Percentiles rank a stretch among this genome's conserved stretches.
Evolutionary conservation across 2,888 invertebrate genomes (phyloP).

Genomic region (Lasioglossum calceatum): DNA sequence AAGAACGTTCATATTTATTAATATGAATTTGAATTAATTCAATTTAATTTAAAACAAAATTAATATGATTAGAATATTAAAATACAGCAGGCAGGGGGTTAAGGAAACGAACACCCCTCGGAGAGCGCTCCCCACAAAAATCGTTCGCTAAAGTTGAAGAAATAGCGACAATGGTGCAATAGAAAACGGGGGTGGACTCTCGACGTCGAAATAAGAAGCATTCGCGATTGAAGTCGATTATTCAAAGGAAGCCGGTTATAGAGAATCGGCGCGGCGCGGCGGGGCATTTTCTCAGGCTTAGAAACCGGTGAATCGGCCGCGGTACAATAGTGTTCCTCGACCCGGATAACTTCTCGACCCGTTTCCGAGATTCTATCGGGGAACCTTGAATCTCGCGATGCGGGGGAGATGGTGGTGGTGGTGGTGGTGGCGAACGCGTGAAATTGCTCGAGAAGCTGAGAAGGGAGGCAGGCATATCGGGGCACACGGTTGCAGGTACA

Average conservation of each 20-base stretch:
- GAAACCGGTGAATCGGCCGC: background rate
- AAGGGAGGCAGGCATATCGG: background rate
- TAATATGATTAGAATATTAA: too few relatives aligned
- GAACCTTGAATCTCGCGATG: background rate
- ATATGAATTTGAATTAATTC: too few relatives aligned
- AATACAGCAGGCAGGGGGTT: too few relatives aligned
- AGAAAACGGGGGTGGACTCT: too few relatives aligned
- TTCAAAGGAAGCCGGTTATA: background rate
- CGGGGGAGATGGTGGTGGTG: background rate
- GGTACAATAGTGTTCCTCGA: conserved; percentile 11
- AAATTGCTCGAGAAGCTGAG: conserved; percentile 9
- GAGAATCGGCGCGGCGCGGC: background rate
- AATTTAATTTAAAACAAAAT: too few relatives aligned
- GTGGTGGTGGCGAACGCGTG: background rate
- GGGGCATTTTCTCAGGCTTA: background rate
- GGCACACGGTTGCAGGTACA: conserved; percentile 36
- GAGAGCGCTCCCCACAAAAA: too few relatives aligned
- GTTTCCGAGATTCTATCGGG: background rate
- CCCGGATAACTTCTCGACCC: conserved; percentile 5
- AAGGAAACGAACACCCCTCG: too few relatives aligned
- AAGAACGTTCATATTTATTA: too few relatives aligned
- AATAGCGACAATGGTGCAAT: background rate
- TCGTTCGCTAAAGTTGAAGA: background rate
- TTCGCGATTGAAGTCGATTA: background rate
- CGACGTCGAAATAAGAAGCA: background rate